Conservation (phyloP, 2,797 vertebrate genomes). For the Pantherophis vulpinus region DNA sequence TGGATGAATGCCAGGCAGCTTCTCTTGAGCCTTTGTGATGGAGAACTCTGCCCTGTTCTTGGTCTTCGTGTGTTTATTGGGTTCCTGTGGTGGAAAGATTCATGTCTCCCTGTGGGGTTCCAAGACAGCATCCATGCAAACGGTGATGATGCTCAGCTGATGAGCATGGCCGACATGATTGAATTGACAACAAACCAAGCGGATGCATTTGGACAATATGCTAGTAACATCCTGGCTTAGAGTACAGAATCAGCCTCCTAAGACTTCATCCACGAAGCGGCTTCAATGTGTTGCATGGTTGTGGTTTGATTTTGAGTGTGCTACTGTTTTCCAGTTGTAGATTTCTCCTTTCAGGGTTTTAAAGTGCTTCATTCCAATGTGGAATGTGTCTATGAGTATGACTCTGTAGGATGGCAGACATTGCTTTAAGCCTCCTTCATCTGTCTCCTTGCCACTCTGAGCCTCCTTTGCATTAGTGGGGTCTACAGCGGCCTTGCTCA, state of each 20-base stretch:
- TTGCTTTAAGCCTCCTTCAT: background rate
- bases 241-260: no score
- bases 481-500: background rate
- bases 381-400: no score
- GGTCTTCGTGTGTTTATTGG: background rate
- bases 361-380: background rate
- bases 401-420: background rate
- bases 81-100: background rate
- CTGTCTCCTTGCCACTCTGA: rapidly evolving
- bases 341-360: background rate
- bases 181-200: background rate
- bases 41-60: background rate
- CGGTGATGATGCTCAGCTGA: background rate
- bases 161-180: background rate
- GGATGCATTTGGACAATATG: background rate
- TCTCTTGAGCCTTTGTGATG: background rate
- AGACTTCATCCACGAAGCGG: background rate
- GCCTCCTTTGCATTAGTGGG: rapidly evolving
- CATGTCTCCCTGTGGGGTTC: background rate
- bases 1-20: background rate
- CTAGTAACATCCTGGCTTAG: background rate
- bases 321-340: background rate
- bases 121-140: background rate
- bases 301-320: background rate
- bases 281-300: background rate